Conservation (phyloP, 2,888 invertebrate genomes). For the Sarcophaga rosellei region DNA sequence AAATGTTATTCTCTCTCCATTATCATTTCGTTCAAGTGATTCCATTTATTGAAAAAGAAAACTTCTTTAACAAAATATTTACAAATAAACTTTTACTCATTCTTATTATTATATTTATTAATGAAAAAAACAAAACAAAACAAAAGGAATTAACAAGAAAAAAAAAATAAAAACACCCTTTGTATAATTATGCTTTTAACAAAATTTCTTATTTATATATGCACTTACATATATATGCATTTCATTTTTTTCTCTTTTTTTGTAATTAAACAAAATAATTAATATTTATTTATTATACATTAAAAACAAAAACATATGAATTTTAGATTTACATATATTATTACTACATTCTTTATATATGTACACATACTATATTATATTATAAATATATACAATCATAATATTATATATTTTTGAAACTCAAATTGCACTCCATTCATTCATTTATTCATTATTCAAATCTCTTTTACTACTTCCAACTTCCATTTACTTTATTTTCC, state of each 20-base stretch:
- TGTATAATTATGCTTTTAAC: slow-evolving; percentile 11
- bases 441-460: too few relatives aligned
- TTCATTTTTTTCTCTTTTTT: neutral
- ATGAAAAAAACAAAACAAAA: too few relatives aligned
- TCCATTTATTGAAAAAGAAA: slow-evolving; percentile 50
- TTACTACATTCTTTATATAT: slow-evolving; percentile 3
- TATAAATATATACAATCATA: neutral
- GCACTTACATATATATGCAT: neutral
- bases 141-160: too few relatives aligned
- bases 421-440: too few relatives aligned
- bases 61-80: slow-evolving; percentile 18
- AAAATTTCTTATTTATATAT: neutral
- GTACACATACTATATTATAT: slow-evolving; percentile 2
- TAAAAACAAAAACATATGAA: neutral
- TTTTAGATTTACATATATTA: slow-evolving; percentile 24
- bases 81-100: slow-evolving; percentile 22
- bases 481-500: too few relatives aligned
- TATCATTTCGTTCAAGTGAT: slow-evolving; percentile 54
- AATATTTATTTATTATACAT: slow-evolving; percentile 36
- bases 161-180: neutral
- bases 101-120: neutral
- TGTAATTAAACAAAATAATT: slow-evolving; percentile 20
- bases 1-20: slow-evolving; percentile 15
- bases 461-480: too few relatives aligned
- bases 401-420: too few relatives aligned